These are phyloP conservation scores for Xanthostigma xanthostigma DNA, from an alignment of 2,888 invertebrate genomes.

Conservation along the genomic window DNA sequence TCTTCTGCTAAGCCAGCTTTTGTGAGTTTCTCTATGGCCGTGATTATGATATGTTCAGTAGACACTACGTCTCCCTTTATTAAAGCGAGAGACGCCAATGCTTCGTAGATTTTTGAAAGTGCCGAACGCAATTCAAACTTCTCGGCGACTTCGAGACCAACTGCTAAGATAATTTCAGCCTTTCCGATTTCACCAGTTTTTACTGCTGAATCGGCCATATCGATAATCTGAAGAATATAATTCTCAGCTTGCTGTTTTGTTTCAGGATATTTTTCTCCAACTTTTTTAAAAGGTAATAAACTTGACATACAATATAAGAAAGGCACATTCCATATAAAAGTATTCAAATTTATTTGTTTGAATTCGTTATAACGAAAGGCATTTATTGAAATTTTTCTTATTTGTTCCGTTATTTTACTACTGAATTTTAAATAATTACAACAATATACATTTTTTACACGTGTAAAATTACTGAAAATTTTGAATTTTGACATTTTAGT, in stretches of 20 bases:
- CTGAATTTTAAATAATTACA: too few species aligned
- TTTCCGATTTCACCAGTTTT: slow-evolving; percentile 25
- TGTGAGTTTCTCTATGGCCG: slow-evolving; percentile 27
- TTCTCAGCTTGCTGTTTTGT: slow-evolving; percentile 21
- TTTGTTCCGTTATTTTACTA: too few species aligned
- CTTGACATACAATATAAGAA: too few species aligned
- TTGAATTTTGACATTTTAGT: too few species aligned
- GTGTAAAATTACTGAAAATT: too few species aligned
- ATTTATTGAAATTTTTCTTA: too few species aligned
- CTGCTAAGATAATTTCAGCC: slow-evolving; percentile 25
- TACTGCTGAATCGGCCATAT: slow-evolving; percentile 23
- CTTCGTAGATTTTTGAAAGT: slow-evolving; percentile 24
- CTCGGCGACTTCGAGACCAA: slow-evolving; percentile 27
- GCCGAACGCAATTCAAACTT: slow-evolving; percentile 22
- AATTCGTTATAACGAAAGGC: too few species aligned
- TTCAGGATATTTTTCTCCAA: too few species aligned
- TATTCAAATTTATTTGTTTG: too few species aligned
- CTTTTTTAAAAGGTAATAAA: too few species aligned
- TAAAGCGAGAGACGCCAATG: slow-evolving; percentile 28
- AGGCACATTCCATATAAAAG: too few species aligned
- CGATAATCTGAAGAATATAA: slow-evolving; percentile 25
- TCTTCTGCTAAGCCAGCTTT: slow-evolving; percentile 24
- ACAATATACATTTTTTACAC: too few species aligned
- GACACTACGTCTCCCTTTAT: slow-evolving; percentile 25
- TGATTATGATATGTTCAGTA: slow-evolving; percentile 26